Base-by-base conservation (phyloP, 2,888 invertebrate species). In the Urechis unicinctus region DNA sequence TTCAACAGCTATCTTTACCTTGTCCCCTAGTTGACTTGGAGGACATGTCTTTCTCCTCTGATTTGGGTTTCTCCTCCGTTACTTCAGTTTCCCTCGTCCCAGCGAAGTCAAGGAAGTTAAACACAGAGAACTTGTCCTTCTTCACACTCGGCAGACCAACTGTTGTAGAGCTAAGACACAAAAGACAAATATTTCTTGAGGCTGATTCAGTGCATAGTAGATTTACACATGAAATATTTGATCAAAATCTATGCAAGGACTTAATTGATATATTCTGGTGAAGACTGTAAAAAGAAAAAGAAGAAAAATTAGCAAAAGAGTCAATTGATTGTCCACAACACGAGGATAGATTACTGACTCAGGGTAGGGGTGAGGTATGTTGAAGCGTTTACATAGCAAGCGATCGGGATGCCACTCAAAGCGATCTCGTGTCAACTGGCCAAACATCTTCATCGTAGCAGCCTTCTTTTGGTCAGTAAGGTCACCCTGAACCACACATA, bases 301-400 rank as follows among this genome's bases (percentile, higher is more conserved):
- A n/a, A n/a, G n/a, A n/a, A n/a, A n/a, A n/a, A n/a, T n/a, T n/a
- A n/a, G n/a, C n/a, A n/a, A n/a, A n/a, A n/a, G n/a, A n/a, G n/a
- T n/a, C n/a, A n/a, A n/a, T n/a, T n/a, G n/a, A n/a, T n/a, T n/a
- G n/a, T n/a, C n/a, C n/a, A n/a, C n/a, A n/a, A n/a, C n/a, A n/a
- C n/a, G n/a, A n/a, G n/a, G n/a, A n/a, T n/a, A n/a, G n/a, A 3
- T n/a, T 52, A 49, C 58, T 53, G 3, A 56, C 55, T 84, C 84
- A 30, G 83, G 83, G 60, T 84, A 86, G 0, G 94, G 90, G 74
- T 94, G 88, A 0, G 93, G 90, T 29, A 98, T 85, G 73, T 98
- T 97, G 74, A 96, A 97, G 45, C 95, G 82, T 75, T 89, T 91
- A 73, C 92, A 95, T 0, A 99, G 81, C 5, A 91, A 74, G 44